Base-by-base conservation (phyloP, 2,888 invertebrate genomes). In the Sinodicranocentrus sp. region DNA sequence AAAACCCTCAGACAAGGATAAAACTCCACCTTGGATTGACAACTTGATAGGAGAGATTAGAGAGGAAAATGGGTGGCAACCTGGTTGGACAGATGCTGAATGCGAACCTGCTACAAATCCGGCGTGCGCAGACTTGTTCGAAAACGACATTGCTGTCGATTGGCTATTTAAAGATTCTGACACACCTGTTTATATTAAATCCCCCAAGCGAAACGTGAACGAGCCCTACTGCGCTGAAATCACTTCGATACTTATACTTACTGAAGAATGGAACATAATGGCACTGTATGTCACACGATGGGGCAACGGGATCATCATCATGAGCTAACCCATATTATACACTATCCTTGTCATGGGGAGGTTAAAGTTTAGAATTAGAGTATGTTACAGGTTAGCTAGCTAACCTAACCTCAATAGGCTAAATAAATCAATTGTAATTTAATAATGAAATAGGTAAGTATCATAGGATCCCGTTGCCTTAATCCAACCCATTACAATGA, bases 181-280 rank as follows among this genome's bases (percentile, higher is more conserved):
- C 6, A 28, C 23, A 21, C 8, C 3, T n/a, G 43, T 80, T 26
- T 19, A 21, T 28, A 26, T 80, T 0, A 73, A 65, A 19, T 73
- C 67, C 1, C 57, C 80, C 2, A 72, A 26, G 10, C 52, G 80
- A 33, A 23, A 68, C 3, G 73, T 67, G 33, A 57, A 68, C 17
- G 67, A 80, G 65, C 80, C 68, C 1, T 73, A 33, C 15, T 80
- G 80, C 44, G 43, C 28, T 39, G 67, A 80, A 44, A 73, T 80
- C 0, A n/a, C 23, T 25, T 80, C 80, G 1, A 67, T 80, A 6
- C 59, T 73, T 0, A 19, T 67, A 1, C 8, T 80, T 6, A 26
- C 73, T 1, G 80, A 80, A 26, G 73, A 80, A 48, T 43, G 17
- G 25, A 26, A 67, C 3, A 19, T 80, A 0, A 43, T 80, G 44